Conservation (phyloP, 64 coral and sea anemone species). For the Stichodactyla mertensii region DNA sequence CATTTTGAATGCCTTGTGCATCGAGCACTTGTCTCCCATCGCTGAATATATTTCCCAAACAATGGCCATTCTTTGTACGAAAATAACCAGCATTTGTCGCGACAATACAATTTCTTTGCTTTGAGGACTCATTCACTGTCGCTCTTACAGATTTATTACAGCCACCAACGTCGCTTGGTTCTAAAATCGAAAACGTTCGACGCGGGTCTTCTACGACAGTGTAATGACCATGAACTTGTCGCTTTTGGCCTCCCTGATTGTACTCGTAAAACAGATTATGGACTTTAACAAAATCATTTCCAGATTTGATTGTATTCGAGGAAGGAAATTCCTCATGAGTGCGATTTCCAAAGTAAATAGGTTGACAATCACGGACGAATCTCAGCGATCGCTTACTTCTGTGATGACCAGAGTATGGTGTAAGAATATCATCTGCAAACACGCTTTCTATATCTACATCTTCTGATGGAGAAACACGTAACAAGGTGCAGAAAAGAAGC, state of each 20-base stretch:
- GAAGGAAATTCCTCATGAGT: slow-evolving; percentile 60
- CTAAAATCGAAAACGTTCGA: slow-evolving; percentile 79
- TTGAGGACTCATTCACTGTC: slow-evolving; percentile 48
- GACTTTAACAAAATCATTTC: slow-evolving; percentile 35
- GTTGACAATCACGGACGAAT: slow-evolving; percentile 69
- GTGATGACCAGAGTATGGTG: slow-evolving; percentile 58
- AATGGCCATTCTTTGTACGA: slow-evolving; percentile 79
- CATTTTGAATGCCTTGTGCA: slow-evolving; percentile 88
- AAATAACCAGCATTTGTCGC: slow-evolving; percentile 88
- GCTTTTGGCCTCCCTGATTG: not conserved
- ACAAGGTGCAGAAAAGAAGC: not conserved
- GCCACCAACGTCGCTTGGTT: slow-evolving; percentile 68
- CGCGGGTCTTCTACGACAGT: slow-evolving; percentile 55
- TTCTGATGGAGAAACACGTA: not conserved
- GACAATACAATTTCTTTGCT: slow-evolving; percentile 60
- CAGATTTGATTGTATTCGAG: slow-evolving; percentile 32
- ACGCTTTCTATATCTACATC: slow-evolving; percentile 19
- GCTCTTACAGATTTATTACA: slow-evolving; percentile 48
- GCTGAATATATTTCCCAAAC: slow-evolving; percentile 91
- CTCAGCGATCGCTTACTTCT: slow-evolving; percentile 48
- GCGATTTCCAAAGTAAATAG: slow-evolving; percentile 68
- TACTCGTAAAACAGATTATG: slow-evolving; percentile 69
- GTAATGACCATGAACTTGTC: slow-evolving; percentile 75
- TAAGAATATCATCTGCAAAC: slow-evolving; percentile 74
- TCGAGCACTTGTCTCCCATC: slow-evolving; percentile 66